Conservation (phyloP, 2,888 invertebrate species). For the Brenthis hecate region DNA sequence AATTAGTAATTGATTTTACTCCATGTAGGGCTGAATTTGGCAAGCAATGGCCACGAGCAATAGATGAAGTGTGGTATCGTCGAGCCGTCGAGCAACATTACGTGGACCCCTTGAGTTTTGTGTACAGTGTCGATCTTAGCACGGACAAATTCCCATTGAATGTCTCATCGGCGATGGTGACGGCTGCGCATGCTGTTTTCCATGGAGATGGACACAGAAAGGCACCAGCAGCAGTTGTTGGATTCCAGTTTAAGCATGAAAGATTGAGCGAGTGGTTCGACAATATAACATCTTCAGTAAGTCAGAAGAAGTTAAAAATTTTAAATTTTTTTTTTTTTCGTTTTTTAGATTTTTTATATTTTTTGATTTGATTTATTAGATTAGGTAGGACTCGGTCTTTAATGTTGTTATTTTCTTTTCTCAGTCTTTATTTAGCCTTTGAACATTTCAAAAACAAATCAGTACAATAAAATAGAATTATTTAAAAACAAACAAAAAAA, state of each 20-base stretch:
- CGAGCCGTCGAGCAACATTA: conserved; percentile 94
- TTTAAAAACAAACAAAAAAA: no score
- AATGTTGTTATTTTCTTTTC: no score
- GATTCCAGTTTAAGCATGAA: conserved; percentile 91
- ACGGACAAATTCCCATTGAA: conserved; percentile 75
- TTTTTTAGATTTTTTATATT: no score
- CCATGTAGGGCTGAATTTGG: conserved; percentile 85
- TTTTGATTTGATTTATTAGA: no score
- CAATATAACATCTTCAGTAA: conserved; percentile 89
- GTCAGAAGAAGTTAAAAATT: conserved; percentile 42
- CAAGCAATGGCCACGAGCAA: conserved; percentile 88
- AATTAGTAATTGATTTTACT: no score
- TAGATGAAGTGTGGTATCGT: conserved; percentile 94
- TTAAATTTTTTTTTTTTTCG: no score
- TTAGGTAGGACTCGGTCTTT: no score
- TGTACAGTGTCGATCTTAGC: conserved; percentile 82
- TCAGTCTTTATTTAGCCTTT: no score
- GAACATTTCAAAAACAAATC: no score
- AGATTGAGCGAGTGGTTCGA: conserved; percentile 89
- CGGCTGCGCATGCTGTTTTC: conserved; percentile 93
- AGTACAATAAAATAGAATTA: no score
- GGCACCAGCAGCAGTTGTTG: conserved; percentile 86
- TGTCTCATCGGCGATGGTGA: conserved; percentile 87
- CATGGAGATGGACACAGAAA: conserved; percentile 82
- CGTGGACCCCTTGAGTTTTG: conserved; percentile 89